Evolutionary conservation across 2,888 invertebrate species (phyloP).

Genomic region (Dryadula phaetusa): DNA sequence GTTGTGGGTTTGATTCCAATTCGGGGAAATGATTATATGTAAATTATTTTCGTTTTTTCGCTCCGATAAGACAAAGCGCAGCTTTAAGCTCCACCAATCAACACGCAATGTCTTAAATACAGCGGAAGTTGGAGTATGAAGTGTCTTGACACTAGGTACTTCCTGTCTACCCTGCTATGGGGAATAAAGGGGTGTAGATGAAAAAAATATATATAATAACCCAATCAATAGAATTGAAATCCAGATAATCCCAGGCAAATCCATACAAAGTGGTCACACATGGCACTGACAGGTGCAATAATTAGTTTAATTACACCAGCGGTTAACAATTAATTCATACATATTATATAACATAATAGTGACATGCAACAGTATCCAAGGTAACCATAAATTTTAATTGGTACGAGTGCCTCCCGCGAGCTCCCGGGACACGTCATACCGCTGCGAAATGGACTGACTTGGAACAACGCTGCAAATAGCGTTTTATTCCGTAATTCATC

Average conservation of each 20-base stretch:
- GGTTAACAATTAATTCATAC: not conserved
- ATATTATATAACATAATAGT: conserved; percentile 3
- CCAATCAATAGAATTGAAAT: too few relatives aligned
- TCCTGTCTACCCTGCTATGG: too few relatives aligned
- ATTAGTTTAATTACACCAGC: not conserved
- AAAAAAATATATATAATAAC: too few relatives aligned
- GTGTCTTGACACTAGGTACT: too few relatives aligned
- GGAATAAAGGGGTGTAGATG: too few relatives aligned
- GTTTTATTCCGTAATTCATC: not conserved
- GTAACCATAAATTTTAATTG: conserved; percentile 10
- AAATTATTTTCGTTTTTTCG: too few relatives aligned
- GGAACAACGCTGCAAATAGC: not conserved
- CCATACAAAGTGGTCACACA: not conserved
- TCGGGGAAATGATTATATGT: too few relatives aligned
- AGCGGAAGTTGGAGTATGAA: too few relatives aligned
- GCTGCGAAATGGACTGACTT: not conserved
- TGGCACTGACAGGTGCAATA: not conserved
- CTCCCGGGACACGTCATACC: not conserved
- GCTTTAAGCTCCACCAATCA: too few relatives aligned
- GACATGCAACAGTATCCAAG: not conserved
- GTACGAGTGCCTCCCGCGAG: conserved; percentile 4
- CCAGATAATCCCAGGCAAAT: not conserved
- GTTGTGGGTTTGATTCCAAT: too few relatives aligned
- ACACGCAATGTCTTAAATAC: too few relatives aligned
- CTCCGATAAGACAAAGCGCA: too few relatives aligned